Percentiles rank a stretch among this genome's conserved stretches.
Conservation (phyloP, 2,113 vertebrate genomes). For the Ceyx cyanopectus region DNA sequence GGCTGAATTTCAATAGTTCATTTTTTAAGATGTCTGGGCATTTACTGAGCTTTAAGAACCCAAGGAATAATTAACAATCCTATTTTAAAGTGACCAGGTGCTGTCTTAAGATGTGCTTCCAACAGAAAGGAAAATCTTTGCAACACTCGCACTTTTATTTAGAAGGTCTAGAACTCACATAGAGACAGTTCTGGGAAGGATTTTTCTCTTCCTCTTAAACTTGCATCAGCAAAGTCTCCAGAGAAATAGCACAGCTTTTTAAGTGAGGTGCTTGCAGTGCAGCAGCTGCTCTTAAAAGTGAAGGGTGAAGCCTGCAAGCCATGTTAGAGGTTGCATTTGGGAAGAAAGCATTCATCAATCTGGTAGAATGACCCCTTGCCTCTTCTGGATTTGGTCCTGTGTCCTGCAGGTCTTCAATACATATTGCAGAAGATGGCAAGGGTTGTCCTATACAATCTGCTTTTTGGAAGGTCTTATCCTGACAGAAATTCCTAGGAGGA, state of each 20-base stretch:
- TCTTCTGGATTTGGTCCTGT: neutral
- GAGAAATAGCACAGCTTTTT: neutral
- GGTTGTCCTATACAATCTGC: neutral
- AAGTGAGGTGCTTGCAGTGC: neutral
- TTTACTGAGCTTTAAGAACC: neutral
- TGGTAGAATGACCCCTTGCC: neutral
- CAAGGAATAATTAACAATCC: neutral
- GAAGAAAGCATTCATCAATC: neutral
- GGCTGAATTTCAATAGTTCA: neutral
- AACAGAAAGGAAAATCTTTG: conserved; percentile 9
- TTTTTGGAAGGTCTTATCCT: neutral
- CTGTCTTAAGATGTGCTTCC: neutral
- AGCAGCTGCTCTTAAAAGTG: neutral
- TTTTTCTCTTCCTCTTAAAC: neutral
- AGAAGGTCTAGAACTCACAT: neutral
- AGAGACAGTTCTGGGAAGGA: neutral
- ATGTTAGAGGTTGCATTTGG: neutral
- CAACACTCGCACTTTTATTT: neutral
- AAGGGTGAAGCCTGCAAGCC: neutral
- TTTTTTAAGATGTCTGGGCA: neutral
- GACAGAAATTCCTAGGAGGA: neutral
- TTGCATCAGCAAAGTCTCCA: neutral
- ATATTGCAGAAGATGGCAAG: neutral
- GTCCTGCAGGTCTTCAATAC: neutral
- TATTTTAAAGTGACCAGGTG: neutral